Base-by-base conservation (phyloP, 2,797 vertebrate genomes). In the Oceanodroma leucorhoa region DNA sequence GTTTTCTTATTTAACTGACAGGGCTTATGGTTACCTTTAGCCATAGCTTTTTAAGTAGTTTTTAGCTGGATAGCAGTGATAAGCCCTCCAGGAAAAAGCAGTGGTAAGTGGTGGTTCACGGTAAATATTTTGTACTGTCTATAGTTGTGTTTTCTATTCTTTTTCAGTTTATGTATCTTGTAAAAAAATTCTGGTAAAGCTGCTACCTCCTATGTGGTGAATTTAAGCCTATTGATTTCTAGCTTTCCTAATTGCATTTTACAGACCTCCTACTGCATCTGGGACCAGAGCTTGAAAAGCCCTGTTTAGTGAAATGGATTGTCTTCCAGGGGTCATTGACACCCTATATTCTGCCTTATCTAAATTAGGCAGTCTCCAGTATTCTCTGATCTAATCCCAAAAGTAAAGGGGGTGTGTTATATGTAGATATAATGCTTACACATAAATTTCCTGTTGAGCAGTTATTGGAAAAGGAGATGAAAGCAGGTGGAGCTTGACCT, bases 181-280 rank as follows among this genome's bases (percentile, higher is more conserved):
- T 65, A 90, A 92, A 93, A 64, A 23, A 7, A 73, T 79, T 80
- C 78, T 88, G 62, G 81, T 80, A 94, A 87, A 95, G 65, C 94
- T 80, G 64, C 78, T 90, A 34, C 93, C 40, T 57, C 54, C 66
- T 94, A 5, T 64, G 73, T 57, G 83, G 77, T 85, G 60, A 94
- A 70, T 80, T 70, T 89, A 92, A 93, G 86, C 87, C 81, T 45
- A 73, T 41, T 95, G 94, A 92, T 92, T 94, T 83, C 81, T 66
- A 34, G 64, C 70, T 93, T 83, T 92, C 64, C 67, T 93, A 91
- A 90, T 66, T 88, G 66, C 62, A 61, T 94, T 96, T 91, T 87
- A 92, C 70, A 87, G 66, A 84, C 50, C 38, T 41, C 54, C 53
- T 85, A 9, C 64, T 50, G 87, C 78, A 70, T 36, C 64, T 83